These are phyloP conservation scores for Pseudococcus longispinus DNA, from an alignment of 2,888 invertebrate species.

Conservation along the genomic window DNA sequence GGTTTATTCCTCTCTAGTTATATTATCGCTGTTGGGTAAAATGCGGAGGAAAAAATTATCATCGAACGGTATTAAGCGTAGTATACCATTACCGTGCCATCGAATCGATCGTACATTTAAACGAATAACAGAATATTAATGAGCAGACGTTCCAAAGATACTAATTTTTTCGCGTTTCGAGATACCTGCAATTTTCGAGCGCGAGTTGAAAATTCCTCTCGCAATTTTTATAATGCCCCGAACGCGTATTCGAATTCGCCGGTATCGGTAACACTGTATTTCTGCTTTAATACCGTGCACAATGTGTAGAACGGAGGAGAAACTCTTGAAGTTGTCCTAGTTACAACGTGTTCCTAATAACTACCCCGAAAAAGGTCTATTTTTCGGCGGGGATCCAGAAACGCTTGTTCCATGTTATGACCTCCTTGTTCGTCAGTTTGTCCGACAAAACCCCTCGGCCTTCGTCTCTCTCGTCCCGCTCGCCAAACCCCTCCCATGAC, in stretches of 20 bases:
- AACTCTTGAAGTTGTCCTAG: constrained; percentile 51
- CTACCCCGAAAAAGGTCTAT: constrained; percentile 57
- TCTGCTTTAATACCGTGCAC: not conserved
- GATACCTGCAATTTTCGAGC: not conserved
- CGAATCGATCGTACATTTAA: not conserved
- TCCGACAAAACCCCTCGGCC: constrained; percentile 53
- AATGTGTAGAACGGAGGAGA: not conserved
- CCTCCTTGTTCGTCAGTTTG: constrained; percentile 58
- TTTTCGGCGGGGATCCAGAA: constrained; percentile 58
- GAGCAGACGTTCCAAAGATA: not conserved
- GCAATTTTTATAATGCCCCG: not conserved
- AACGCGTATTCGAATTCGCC: constrained; percentile 8
- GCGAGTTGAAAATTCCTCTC: too few species aligned
- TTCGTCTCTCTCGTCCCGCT: not conserved
- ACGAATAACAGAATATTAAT: not conserved
- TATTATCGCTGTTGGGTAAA: not conserved
- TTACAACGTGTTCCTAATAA: constrained; percentile 57
- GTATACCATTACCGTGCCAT: not conserved
- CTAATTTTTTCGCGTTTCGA: not conserved
- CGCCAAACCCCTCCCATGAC: constrained; percentile 38
- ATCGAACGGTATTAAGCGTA: not conserved
- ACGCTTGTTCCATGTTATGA: constrained; percentile 58
- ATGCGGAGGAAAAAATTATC: not conserved
- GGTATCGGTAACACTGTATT: constrained; percentile 45
- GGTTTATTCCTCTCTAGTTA: not conserved